Conservation (phyloP, 2,113 vertebrate genomes). For the Hepsetus odoe region DNA sequence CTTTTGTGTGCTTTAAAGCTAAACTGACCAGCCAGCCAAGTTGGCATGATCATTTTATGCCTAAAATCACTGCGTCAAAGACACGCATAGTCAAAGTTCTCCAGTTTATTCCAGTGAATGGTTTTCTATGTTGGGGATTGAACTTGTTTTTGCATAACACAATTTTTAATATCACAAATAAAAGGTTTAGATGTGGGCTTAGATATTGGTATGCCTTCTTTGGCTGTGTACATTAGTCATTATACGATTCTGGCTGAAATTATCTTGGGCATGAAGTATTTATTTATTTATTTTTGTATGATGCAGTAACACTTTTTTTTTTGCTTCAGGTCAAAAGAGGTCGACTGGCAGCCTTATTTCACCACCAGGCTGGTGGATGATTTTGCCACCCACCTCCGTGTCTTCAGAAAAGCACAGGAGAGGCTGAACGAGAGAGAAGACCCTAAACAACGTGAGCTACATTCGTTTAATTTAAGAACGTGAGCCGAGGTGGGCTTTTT, state of each 20-base stretch:
- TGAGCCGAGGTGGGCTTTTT: background rate
- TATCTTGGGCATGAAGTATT: background rate
- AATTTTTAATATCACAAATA: background rate
- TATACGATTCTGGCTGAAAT: background rate
- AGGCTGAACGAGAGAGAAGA: slow-evolving; percentile 90
- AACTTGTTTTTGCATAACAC: background rate
- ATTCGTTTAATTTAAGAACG: background rate
- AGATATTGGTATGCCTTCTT: background rate
- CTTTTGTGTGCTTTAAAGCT: too few species aligned
- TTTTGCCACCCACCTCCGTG: slow-evolving; percentile 95
- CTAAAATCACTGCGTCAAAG: too few species aligned
- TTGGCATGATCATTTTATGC: too few species aligned
- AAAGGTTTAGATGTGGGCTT: background rate
- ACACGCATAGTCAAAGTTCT: too few species aligned
- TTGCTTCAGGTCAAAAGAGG: slow-evolving; percentile 91
- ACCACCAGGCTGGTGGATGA: slow-evolving; percentile 97
- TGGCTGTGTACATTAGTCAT: background rate
- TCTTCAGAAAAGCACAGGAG: slow-evolving; percentile 98
- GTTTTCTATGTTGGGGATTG: too few species aligned
- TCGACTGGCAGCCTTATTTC: slow-evolving; percentile 99
- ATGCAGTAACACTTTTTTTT: background rate
- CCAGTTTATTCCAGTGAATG: too few species aligned
- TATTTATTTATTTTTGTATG: background rate
- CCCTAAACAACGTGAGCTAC: slow-evolving; percentile 82
- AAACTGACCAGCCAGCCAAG: too few species aligned